Percentiles rank a stretch among this genome's conserved stretches.
These are phyloP conservation scores for Mystacornis crossleyi DNA, from an alignment of 2,113 vertebrate genomes.

Conservation along the genomic window DNA sequence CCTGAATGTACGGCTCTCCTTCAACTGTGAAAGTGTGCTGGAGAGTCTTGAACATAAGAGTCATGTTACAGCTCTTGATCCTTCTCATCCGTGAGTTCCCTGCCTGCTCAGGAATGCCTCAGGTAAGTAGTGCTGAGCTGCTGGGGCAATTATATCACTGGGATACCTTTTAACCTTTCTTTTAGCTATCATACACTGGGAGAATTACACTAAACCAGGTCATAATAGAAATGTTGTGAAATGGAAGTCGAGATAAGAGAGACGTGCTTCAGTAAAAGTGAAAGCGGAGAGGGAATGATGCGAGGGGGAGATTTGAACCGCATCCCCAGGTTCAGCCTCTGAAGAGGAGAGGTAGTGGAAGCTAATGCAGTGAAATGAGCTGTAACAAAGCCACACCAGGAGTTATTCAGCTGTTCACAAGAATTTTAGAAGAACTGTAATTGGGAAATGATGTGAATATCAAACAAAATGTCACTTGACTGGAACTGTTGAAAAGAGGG, in stretches of 20 bases:
- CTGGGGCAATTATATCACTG: background rate
- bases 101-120: background rate
- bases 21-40: background rate
- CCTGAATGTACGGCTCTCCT: background rate
- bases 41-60: background rate
- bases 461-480: slow-evolving; percentile 50
- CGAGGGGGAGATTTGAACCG: background rate
- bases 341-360: background rate
- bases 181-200: background rate
- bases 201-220: background rate
- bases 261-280: background rate
- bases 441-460: slow-evolving; percentile 55
- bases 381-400: slow-evolving; percentile 21
- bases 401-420: slow-evolving; percentile 46
- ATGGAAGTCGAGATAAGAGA: background rate
- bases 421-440: slow-evolving; percentile 36
- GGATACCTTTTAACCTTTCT: background rate
- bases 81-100: background rate
- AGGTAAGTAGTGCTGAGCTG: background rate
- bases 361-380: slow-evolving; percentile 47
- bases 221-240: background rate
- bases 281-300: background rate
- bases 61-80: background rate
- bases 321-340: background rate
- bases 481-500: background rate